Base-by-base conservation (phyloP, 2,797 vertebrate genomes). In the Sebastes kiyomatsui region DNA sequence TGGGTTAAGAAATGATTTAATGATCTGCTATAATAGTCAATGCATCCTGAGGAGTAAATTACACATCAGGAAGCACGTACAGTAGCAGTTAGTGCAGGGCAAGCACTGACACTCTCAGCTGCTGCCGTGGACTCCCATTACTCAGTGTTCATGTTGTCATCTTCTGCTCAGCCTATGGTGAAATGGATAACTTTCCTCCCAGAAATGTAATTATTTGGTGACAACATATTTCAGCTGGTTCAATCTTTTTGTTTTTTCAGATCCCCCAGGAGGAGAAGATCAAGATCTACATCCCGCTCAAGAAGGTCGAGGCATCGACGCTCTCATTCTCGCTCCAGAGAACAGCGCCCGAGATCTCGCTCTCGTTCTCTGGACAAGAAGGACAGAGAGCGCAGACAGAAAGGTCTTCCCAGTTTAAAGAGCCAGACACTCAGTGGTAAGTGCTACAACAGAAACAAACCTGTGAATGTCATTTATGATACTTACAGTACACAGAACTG, bases 191-290 rank as follows among this genome's bases (percentile, higher is more conserved):
- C 22, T 22, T 62, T 33, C 4, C 6, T 32, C 22, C 22, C 11
- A 49, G 27, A 1, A 72, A 62, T 38, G 42, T 2, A 7, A 18
- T 35, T 11, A 28, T 76, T 64, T 67, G 22, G 11, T 70, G 56
- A 59, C 16, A 22, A 7, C 4, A 20, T 58, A 7, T 81, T 56
- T 77, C 2, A 78, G 6, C 8, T 20, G 1, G 14, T 58, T 55
- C 3, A 22, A 73, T 27, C 18, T 35, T 35, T 35, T 49, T 86
- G 13, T 82, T 79, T 8, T 77, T 88, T 54, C 87, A 99, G 98
- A 91, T 99, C 98, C 85, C 98, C 98, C 23, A 97, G 97, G 87
- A 97, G 97, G 86, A 96, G 97, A 81, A 92, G 96, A 61, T 98
- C 98, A 9, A 92, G 97, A 28, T 99, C 98, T 5, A 93, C 96